These are phyloP conservation scores for Smittia sp. DNA, from an alignment of 2,888 invertebrate genomes.

Conservation along the genomic window DNA sequence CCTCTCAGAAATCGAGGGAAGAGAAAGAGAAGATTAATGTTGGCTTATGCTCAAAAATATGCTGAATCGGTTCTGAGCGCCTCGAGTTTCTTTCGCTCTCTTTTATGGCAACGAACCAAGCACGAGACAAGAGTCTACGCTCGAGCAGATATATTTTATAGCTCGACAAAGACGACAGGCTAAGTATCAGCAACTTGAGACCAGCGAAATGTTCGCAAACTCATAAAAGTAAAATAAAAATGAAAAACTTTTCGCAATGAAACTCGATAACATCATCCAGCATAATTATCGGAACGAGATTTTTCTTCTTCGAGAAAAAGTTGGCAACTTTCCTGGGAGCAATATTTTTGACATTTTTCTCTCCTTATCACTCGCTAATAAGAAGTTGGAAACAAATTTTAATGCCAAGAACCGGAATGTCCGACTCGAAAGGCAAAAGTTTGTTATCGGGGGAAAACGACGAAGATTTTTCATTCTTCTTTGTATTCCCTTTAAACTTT, in stretches of 20 bases:
- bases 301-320: background rate
- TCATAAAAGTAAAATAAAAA: background rate
- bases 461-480: background rate
- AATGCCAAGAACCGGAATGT: background rate
- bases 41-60: too few species aligned
- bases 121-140: too few species aligned
- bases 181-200: too few species aligned
- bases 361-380: slow-evolving; percentile 1
- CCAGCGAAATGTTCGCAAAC: background rate
- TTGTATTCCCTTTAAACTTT: background rate
- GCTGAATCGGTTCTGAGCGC: too few species aligned
- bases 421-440: background rate
- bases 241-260: background rate
- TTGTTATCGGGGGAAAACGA: background rate
- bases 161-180: too few species aligned
- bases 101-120: too few species aligned
- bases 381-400: background rate
- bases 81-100: too few species aligned
- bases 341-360: background rate
- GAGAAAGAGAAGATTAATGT: too few species aligned
- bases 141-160: too few species aligned
- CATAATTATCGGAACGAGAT: background rate
- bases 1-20: too few species aligned
- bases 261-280: background rate
- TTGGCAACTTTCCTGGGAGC: background rate